phyloP scores from a whole-genome alignment of 2,888 invertebrate species.

The Sycophila texana region DNA sequence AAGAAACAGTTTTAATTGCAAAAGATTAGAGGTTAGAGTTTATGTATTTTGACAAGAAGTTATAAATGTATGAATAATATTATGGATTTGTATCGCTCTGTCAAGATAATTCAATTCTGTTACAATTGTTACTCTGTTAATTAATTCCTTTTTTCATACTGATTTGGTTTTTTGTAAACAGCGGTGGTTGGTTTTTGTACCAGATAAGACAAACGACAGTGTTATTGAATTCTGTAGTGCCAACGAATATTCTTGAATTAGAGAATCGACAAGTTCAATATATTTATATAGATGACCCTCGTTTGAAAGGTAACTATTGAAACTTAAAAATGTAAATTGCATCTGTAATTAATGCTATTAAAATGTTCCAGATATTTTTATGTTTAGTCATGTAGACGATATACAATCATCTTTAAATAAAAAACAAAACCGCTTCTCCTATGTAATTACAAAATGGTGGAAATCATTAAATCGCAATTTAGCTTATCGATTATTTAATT shows the following conservation, averaged over 20 bases:
- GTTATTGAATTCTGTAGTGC: conserved; percentile 73
- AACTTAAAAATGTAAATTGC: conserved; percentile 11
- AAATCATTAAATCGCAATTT: conserved; percentile 81
- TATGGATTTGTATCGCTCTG: neutral
- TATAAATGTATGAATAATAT: neutral
- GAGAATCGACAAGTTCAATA: conserved; percentile 76
- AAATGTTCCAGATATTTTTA: conserved; percentile 64
- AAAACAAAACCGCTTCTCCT: conserved; percentile 61
- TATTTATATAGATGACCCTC: conserved; percentile 78
- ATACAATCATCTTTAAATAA: conserved; percentile 59
- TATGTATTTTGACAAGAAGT: neutral
- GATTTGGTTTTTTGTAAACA: conserved; percentile 55
- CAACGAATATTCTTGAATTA: conserved; percentile 72
- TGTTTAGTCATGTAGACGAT: conserved; percentile 62
- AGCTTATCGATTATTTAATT: conserved; percentile 82
- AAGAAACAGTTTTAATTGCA: neutral
- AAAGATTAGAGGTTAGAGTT: conserved; percentile 43
- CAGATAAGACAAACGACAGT: conserved; percentile 69
- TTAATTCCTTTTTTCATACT: neutral
- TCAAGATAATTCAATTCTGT: conserved; percentile 1
- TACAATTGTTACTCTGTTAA: neutral
- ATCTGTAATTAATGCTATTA: conserved; percentile 36
- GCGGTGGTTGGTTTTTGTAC: conserved; percentile 70
- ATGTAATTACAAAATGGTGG: conserved; percentile 77
- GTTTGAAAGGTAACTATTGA: conserved; percentile 67